phyloP scores from a whole-genome alignment of 2,113 vertebrate genomes.

The Tauraco erythrolophus region DNA sequence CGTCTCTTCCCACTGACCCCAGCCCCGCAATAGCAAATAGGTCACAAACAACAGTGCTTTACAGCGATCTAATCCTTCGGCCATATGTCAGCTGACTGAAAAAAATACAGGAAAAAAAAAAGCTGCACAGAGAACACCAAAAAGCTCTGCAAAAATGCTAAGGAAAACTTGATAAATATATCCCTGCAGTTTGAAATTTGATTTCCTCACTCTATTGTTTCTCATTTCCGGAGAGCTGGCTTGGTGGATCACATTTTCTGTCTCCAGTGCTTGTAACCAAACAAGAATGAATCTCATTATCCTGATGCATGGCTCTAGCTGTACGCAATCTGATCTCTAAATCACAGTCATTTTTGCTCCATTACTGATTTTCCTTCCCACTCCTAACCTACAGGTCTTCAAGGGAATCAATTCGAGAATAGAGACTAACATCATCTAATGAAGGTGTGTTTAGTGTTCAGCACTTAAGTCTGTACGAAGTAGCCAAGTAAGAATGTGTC shows the following conservation, averaged over 20 bases:
- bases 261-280: constrained; percentile 58
- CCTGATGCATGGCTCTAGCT: constrained; percentile 34
- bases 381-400: constrained; percentile 20
- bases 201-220: constrained; percentile 62
- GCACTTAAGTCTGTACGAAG: background rate
- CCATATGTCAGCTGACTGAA: constrained; percentile 49
- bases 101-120: background rate
- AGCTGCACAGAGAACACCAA: background rate
- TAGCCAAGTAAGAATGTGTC: background rate
- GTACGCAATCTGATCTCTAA: constrained; percentile 47
- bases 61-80: constrained; percentile 53
- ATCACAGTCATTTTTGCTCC: constrained; percentile 46
- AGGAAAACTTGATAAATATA: constrained; percentile 49
- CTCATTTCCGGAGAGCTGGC: constrained; percentile 63
- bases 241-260: constrained; percentile 54
- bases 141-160: background rate
- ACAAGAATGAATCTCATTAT: constrained; percentile 61
- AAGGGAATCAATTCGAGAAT: constrained; percentile 32
- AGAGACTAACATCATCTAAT: background rate
- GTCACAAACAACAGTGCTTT: constrained; percentile 45
- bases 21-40: constrained; percentile 48
- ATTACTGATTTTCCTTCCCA: constrained; percentile 28
- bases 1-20: constrained; percentile 5
- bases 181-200: constrained; percentile 45
- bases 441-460: background rate